phyloP scores from a whole-genome alignment of 2,113 vertebrate species.

The Corythoichthys intestinalis region DNA sequence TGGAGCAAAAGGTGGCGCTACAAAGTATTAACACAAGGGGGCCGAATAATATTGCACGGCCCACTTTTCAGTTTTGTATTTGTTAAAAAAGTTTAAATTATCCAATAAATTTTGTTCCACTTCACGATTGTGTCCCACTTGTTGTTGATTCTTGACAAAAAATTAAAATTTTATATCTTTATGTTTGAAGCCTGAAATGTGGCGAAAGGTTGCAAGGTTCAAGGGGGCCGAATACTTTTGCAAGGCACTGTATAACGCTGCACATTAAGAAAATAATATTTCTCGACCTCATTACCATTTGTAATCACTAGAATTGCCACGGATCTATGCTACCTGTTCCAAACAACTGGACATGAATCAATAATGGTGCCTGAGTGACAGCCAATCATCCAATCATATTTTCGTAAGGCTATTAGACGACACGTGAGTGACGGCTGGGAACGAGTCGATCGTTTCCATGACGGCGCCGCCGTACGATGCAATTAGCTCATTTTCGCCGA shows the following conservation, averaged over 20 bases:
- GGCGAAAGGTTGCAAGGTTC: no score
- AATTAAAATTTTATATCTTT: no score
- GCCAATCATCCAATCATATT: neutral
- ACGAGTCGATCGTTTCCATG: constrained; percentile 33
- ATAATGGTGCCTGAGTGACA: neutral
- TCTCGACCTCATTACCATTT: neutral
- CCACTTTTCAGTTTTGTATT: no score
- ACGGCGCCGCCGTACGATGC: constrained; percentile 22
- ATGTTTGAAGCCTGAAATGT: no score
- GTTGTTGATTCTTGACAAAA: no score
- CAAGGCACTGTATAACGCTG: neutral
- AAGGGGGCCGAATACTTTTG: no score
- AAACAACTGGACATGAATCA: neutral
- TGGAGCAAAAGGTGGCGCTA: no score
- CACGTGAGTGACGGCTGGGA: constrained; percentile 8
- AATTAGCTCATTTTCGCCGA: constrained; percentile 23
- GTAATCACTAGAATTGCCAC: neutral
- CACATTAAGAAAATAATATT: neutral
- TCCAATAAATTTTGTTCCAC: no score
- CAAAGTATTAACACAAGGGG: no score
- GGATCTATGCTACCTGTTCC: neutral
- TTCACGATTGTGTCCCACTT: no score
- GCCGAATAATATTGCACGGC: no score
- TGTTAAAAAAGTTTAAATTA: no score
- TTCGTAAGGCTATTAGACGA: neutral